Conservation (phyloP, 2,888 invertebrate species). For the Ochropleura leucogaster region DNA sequence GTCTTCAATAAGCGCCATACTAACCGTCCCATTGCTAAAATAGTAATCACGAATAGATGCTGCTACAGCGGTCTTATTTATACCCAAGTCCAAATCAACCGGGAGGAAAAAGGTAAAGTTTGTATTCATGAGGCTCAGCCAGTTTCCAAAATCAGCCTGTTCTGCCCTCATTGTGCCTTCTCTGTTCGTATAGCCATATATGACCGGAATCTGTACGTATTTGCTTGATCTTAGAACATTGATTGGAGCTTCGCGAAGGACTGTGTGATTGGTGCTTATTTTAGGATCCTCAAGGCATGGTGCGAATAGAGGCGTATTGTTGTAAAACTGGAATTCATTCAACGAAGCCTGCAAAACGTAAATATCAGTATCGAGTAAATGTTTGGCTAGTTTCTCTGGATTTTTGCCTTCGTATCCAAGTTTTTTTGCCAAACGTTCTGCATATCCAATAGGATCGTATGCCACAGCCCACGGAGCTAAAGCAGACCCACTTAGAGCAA, state of each 20-base stretch:
- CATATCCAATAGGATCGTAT: slow-evolving; percentile 82
- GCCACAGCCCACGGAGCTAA: slow-evolving; percentile 85
- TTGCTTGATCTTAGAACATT: slow-evolving; percentile 77
- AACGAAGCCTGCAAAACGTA: slow-evolving; percentile 71
- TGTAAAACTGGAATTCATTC: slow-evolving; percentile 74
- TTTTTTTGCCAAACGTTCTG: slow-evolving; percentile 74
- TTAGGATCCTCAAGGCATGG: slow-evolving; percentile 82
- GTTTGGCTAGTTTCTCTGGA: slow-evolving; percentile 73
- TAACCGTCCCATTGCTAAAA: slow-evolving; percentile 73
- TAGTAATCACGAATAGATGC: slow-evolving; percentile 77
- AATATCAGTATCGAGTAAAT: slow-evolving; percentile 72
- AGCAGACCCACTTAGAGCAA: slow-evolving; percentile 84
- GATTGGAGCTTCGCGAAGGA: slow-evolving; percentile 80
- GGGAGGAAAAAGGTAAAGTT: slow-evolving; percentile 82
- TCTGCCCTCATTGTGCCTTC: slow-evolving; percentile 83
- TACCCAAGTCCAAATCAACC: slow-evolving; percentile 76
- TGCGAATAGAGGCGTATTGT: slow-evolving; percentile 83
- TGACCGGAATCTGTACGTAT: slow-evolving; percentile 80
- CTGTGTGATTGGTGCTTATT: slow-evolving; percentile 71
- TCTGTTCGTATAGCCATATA: slow-evolving; percentile 79
- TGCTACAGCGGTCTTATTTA: slow-evolving; percentile 68
- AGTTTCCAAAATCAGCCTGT: slow-evolving; percentile 73
- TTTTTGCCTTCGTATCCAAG: slow-evolving; percentile 76
- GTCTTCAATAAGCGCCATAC: slow-evolving; percentile 79
- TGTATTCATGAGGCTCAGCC: slow-evolving; percentile 79